Evolutionary conservation across 2,888 invertebrate genomes (phyloP), one percentile per base, ranked within the genome.

Genomic region (Glaucopsyche alexis): DNA sequence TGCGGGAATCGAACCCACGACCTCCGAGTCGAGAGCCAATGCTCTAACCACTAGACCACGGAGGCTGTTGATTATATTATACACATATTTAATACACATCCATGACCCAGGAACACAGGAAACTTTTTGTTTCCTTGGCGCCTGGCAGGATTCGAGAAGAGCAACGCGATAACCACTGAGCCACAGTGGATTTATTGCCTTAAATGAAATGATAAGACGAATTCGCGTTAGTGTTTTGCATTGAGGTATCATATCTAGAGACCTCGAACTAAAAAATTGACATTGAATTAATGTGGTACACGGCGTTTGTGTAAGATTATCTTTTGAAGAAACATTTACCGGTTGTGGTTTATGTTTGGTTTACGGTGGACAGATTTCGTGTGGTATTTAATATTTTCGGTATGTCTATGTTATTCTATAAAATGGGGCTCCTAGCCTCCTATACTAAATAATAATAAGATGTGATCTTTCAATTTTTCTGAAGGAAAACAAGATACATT

Each of bases 181-280:
- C 29, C 29, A 29, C 29, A 4, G 29, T 60, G 13, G 29, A 0
- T 29, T 5, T 11, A 60, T 60, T 60, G 60, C 60, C 60, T 60
- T 60, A 60, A 29, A 29, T 29, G 13, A 60, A 60, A 38, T 14
- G 60, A 14, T 38, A 60, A n/a, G n/a, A n/a, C 38, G 60, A 60
- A 60, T 60, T 60, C 60, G 38, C 14, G 60, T 38, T 60, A 29
- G 19, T 60, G 55, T 60, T 60, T 52, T 38, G 4, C 29, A 29
- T 60, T 60, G 60, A 60, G 60, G 60, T 60, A 38, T 38, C 29
- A 60, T 60, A 60, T 11, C 50, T 55, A 60, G 11, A 11, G 60
- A 60, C 60, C 60, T 60, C 38, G 60, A 38, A 60, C 60, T 60
- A 60, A 7, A 38, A 60, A 60, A 60, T 60, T 13, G 60, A 60